Conservation (phyloP, 1,140 invertebrate genomes). For the Apis florea region DNA sequence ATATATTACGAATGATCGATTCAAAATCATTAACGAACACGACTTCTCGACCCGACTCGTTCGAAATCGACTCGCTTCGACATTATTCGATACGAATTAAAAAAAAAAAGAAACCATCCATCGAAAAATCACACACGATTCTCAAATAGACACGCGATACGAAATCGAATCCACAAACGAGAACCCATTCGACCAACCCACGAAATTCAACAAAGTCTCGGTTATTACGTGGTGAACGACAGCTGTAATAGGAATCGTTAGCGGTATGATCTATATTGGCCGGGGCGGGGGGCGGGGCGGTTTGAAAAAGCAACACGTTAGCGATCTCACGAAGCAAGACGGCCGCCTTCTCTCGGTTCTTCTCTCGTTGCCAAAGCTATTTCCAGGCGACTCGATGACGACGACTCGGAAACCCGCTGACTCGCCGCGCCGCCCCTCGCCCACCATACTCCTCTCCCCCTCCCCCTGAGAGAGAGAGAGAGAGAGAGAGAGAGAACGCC, state of each 20-base stretch:
- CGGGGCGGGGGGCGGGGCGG: not conserved
- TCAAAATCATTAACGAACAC: too few relatives aligned
- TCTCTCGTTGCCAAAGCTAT: conserved; percentile 48
- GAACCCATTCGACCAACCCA: too few relatives aligned
- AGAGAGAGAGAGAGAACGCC: conserved; percentile 12
- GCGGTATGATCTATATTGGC: conserved; percentile 39
- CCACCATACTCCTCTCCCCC: conserved; percentile 33
- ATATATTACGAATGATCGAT: too few relatives aligned
- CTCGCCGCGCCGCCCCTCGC: conserved; percentile 6
- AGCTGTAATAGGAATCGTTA: conserved; percentile 31
- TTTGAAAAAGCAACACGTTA: conserved; percentile 46
- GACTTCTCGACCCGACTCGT: too few relatives aligned
- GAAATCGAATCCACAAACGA: too few relatives aligned
- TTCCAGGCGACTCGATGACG: conserved; percentile 39
- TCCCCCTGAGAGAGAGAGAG: too few relatives aligned
- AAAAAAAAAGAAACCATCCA: too few relatives aligned
- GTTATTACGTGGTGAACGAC: conserved; percentile 34
- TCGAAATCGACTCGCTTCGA: too few relatives aligned
- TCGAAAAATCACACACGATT: too few relatives aligned
- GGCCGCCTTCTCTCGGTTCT: conserved; percentile 26
- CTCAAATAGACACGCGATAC: too few relatives aligned
- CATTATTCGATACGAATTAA: too few relatives aligned
- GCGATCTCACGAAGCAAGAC: conserved; percentile 47
- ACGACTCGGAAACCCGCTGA: conserved; percentile 5
- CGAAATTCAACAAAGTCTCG: not conserved